phyloP scores from a whole-genome alignment of 2,797 vertebrate genomes.

The Merluccius polli region DNA sequence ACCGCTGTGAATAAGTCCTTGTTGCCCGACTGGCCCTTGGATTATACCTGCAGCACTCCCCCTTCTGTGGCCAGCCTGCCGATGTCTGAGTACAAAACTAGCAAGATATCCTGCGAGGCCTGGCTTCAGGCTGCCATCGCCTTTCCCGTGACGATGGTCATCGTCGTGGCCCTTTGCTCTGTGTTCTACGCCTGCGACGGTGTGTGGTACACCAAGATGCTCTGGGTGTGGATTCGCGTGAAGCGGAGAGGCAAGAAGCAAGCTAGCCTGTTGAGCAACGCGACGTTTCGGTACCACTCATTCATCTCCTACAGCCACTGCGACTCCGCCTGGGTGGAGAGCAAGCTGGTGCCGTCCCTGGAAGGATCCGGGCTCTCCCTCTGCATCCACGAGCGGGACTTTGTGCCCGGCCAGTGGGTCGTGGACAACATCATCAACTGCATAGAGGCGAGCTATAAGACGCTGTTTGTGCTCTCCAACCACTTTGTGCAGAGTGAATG shows the following conservation, averaged over 20 bases:
- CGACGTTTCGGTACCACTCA: constrained; percentile 70
- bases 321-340: constrained; percentile 77
- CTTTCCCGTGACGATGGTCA: constrained; percentile 52
- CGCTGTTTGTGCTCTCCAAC: constrained; percentile 81
- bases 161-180: constrained; percentile 42
- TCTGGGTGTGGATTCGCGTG: constrained; percentile 79
- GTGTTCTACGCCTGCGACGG: constrained; percentile 70
- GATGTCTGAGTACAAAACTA: constrained; percentile 67
- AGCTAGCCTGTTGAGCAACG: constrained; percentile 31
- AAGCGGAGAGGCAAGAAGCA: constrained; percentile 63
- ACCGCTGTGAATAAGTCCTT: constrained; percentile 62
- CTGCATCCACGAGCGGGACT: constrained; percentile 82
- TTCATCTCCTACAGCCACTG: constrained; percentile 85
- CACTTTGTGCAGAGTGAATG: constrained; percentile 86
- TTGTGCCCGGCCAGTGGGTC: constrained; percentile 81
- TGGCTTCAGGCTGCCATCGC: constrained; percentile 50
- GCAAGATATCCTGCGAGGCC: constrained; percentile 66
- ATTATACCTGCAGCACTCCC: constrained; percentile 73
- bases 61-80: constrained; percentile 50
- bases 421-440: constrained; percentile 84
- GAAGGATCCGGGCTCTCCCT: constrained; percentile 69
- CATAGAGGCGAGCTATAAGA: constrained; percentile 85
- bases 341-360: constrained; percentile 69
- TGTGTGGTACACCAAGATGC: constrained; percentile 81
- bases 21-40: constrained; percentile 73